phyloP scores from a whole-genome alignment of 2,797 vertebrate species.

The Hipposideros larvatus region DNA sequence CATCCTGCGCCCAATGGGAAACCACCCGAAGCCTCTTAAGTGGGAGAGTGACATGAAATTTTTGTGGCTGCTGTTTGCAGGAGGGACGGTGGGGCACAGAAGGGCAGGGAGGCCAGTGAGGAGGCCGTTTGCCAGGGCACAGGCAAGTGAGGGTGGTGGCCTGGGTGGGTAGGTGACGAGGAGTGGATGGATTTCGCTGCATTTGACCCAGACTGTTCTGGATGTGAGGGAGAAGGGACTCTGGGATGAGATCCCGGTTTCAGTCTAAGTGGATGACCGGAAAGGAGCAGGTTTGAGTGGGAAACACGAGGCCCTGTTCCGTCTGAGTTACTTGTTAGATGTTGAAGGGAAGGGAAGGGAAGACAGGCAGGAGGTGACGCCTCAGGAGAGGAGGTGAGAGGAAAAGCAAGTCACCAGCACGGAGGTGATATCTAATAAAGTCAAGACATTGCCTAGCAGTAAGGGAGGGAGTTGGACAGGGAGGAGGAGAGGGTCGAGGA shows the following conservation, averaged over 20 bases:
- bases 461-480: background rate
- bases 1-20: background rate
- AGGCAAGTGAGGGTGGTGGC: background rate
- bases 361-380: background rate
- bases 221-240: background rate
- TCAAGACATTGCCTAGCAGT: background rate
- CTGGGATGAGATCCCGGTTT: accelerated
- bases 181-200: background rate
- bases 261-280: accelerated
- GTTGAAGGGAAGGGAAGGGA: accelerated
- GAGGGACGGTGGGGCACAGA: background rate
- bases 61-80: background rate
- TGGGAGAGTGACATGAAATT: background rate
- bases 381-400: background rate
- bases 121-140: accelerated
- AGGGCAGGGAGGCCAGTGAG: background rate
- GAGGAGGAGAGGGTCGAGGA: background rate
- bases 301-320: background rate
- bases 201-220: accelerated
- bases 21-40: background rate
- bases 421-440: background rate
- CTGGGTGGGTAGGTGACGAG: background rate
- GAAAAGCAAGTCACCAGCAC: background rate
- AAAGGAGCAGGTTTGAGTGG: background rate
- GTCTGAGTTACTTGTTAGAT: background rate